A percentile compares a stretch with the other conserved stretches of the same genome.
phyloP scores from a whole-genome alignment of 1,140 invertebrate genomes.

The Antheraea pernyi region DNA sequence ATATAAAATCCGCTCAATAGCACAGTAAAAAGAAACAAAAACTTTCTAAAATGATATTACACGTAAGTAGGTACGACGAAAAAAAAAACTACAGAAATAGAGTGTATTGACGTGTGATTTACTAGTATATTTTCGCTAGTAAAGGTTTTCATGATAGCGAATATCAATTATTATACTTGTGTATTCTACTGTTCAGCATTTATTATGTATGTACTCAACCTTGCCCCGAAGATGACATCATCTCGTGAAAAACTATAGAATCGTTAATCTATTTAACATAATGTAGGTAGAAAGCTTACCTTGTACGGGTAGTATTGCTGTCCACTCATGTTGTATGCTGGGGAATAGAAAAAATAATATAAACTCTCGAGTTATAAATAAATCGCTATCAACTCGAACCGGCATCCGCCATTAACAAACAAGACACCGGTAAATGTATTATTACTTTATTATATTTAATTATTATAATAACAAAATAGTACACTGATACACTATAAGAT shows the following conservation, averaged over 20 bases:
- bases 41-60: too few species aligned
- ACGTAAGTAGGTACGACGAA: too few species aligned
- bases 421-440: constrained; percentile 25
- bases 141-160: not conserved
- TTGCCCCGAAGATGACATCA: constrained; percentile 73
- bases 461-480: not conserved
- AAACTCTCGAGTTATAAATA: constrained; percentile 61
- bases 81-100: too few species aligned
- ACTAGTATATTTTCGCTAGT: not conserved
- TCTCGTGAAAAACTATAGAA: constrained; percentile 63
- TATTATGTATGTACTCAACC: constrained; percentile 28
- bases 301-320: constrained; percentile 79
- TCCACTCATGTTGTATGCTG: constrained; percentile 73
- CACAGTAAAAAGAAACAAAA: too few species aligned
- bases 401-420: constrained; percentile 61
- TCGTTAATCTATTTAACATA: constrained; percentile 22
- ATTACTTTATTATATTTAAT: not conserved
- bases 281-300: constrained; percentile 72
- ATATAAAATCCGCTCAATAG: too few species aligned
- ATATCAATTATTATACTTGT: not conserved
- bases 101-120: too few species aligned
- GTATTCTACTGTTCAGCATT: not conserved
- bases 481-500: not conserved
- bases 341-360: constrained; percentile 44
- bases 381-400: constrained; percentile 52